Conservation (phyloP, 2,113 vertebrate species). For the Microtus ochrogaster region DNA sequence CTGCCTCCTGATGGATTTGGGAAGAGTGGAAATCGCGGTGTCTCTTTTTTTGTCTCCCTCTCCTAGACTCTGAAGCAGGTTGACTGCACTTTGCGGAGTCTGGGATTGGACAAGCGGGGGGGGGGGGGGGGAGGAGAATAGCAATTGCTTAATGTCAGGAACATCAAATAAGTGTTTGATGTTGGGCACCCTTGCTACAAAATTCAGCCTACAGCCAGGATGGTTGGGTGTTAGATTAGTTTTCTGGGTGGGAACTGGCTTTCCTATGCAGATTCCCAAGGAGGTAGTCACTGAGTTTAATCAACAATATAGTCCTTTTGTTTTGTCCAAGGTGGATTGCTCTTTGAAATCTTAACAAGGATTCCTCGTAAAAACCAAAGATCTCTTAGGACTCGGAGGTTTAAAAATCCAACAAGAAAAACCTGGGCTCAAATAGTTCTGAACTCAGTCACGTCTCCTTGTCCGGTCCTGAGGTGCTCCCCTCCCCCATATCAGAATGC, state of each 20-base stretch:
- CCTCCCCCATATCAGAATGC: slow-evolving; percentile 63
- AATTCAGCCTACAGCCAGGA: not conserved
- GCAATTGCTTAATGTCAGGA: slow-evolving; percentile 72
- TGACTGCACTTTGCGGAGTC: slow-evolving; percentile 71
- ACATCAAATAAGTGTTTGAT: slow-evolving; percentile 69
- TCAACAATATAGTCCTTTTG: slow-evolving; percentile 3
- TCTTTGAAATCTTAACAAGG: not conserved
- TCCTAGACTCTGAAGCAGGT: not conserved
- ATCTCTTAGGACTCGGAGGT: slow-evolving; percentile 45
- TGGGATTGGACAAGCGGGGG: slow-evolving; percentile 55
- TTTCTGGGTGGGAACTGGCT: slow-evolving; percentile 38
- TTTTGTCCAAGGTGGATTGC: slow-evolving; percentile 25
- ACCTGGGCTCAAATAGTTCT: slow-evolving; percentile 56
- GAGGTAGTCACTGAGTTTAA: slow-evolving; percentile 11
- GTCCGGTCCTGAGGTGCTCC: slow-evolving; percentile 24
- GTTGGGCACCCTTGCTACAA: slow-evolving; percentile 57
- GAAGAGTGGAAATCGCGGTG: not conserved
- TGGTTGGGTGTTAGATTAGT: slow-evolving; percentile 37
- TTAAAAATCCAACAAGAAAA: slow-evolving; percentile 55
- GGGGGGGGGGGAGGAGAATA: slow-evolving; percentile 57
- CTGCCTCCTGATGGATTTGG: slow-evolving; percentile 45
- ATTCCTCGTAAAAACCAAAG: slow-evolving; percentile 67
- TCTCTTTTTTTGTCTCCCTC: not conserved
- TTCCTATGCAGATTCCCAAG: not conserved
- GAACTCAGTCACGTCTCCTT: slow-evolving; percentile 64